Evolutionary conservation across 2,888 invertebrate species (phyloP).

Genomic region (Pristionchus mayeri): DNA sequence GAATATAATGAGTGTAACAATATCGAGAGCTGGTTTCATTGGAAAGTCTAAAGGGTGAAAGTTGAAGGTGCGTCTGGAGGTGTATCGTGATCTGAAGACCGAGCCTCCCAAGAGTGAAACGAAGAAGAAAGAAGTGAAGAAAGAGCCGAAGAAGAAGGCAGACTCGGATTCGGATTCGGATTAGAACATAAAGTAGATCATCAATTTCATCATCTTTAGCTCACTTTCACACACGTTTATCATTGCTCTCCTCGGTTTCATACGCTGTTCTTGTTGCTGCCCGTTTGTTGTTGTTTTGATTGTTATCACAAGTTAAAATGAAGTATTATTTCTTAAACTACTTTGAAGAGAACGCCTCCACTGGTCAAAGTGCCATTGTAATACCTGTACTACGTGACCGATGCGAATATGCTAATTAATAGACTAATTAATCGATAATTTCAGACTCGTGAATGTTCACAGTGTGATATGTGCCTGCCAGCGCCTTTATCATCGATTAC

Average conservation of each 20-base stretch:
- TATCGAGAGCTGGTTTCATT: background rate
- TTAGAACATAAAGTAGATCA: background rate
- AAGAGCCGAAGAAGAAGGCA: slow-evolving; percentile 1
- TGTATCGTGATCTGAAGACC: background rate
- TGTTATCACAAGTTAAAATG: background rate
- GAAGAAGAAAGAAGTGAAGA: background rate
- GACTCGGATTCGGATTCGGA: background rate
- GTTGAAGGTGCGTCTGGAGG: background rate
- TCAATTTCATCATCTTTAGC: background rate
- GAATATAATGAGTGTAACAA: background rate
- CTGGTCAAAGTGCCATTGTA: background rate
- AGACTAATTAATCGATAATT: background rate
- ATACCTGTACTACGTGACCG: too few relatives aligned
- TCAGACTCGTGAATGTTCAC: background rate
- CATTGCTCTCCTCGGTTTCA: background rate
- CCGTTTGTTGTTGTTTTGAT: background rate
- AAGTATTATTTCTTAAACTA: background rate
- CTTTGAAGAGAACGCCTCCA: too few relatives aligned
- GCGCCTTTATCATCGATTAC: slow-evolving; percentile 12
- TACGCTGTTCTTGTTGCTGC: background rate
- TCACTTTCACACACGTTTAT: background rate
- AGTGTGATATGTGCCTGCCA: slow-evolving; percentile 20
- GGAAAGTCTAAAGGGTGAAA: background rate
- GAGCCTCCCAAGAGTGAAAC: background rate
- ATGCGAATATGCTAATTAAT: too few relatives aligned